phyloP scores from a whole-genome alignment of 2,888 invertebrate genomes.

The Synergus umbraculus region DNA sequence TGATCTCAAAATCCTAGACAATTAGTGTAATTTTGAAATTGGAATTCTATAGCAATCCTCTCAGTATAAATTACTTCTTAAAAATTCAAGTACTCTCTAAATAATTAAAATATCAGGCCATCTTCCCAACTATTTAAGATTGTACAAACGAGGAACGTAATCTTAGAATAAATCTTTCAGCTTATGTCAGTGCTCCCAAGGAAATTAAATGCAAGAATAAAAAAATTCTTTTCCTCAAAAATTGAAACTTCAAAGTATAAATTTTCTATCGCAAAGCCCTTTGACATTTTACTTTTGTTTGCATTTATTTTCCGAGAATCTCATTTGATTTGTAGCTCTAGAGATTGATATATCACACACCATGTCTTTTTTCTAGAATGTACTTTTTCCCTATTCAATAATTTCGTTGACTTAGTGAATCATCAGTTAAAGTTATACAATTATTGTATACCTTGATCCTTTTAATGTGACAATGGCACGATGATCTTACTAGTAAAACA shows the following conservation, averaged over 20 bases:
- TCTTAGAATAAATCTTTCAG: background rate
- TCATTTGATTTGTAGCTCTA: conserved; percentile 5
- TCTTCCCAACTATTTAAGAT: background rate
- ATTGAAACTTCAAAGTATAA: background rate
- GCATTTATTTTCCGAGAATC: background rate
- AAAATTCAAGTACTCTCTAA: background rate
- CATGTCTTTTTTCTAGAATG: conserved; percentile 18
- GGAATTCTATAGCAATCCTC: background rate
- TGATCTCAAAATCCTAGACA: background rate
- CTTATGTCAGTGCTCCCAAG: background rate
- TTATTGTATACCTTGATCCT: background rate
- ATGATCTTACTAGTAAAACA: background rate
- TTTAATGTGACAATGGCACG: conserved; percentile 8
- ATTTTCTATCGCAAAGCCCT: background rate
- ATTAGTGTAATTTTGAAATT: no score
- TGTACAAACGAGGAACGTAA: background rate
- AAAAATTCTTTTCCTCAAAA: background rate
- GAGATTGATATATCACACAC: conserved; percentile 3
- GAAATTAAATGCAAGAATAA: background rate
- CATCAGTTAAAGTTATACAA: background rate
- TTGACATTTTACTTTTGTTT: background rate
- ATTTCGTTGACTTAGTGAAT: conserved; percentile 36
- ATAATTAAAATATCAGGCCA: background rate
- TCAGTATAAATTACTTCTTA: background rate
- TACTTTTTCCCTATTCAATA: background rate